phyloP scores from a whole-genome alignment of 53 echinoderm and acorn worm genomes.

The Actinopyga echinites region DNA sequence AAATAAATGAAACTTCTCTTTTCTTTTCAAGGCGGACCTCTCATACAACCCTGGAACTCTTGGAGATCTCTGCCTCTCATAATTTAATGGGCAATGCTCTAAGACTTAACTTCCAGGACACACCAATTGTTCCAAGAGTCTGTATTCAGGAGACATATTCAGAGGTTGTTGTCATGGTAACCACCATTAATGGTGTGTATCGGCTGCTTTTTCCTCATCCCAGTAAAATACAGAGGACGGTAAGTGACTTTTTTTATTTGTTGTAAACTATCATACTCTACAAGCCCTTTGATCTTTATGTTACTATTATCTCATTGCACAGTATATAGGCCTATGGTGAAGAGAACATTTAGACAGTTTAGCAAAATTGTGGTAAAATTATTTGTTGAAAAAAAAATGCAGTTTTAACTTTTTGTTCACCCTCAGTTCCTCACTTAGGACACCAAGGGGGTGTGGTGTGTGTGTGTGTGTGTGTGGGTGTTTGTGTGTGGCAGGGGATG shows the following conservation, averaged over 20 bases:
- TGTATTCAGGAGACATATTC: constrained; percentile 87
- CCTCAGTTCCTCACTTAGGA: no score
- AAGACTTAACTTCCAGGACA: constrained; percentile 78
- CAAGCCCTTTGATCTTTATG: background rate
- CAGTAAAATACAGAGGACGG: constrained; percentile 71
- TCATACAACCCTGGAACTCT: constrained; percentile 75
- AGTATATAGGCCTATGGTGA: no score
- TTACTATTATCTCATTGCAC: no score
- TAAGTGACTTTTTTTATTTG: constrained; percentile 6
- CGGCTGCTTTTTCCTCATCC: constrained; percentile 86
- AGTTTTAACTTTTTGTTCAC: no score
- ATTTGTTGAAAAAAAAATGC: no score
- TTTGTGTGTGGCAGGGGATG: no score
- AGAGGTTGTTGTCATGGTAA: constrained; percentile 81
- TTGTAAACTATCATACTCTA: background rate
- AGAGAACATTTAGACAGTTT: no score
- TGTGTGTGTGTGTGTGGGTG: no score
- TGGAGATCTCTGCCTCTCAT: constrained; percentile 81
- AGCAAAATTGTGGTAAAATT: no score
- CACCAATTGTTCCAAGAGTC: constrained; percentile 78
- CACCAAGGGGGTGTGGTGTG: no score
- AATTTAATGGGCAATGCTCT: constrained; percentile 85
- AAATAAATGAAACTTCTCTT: no score
- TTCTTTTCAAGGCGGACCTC: constrained; percentile 66
- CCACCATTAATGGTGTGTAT: constrained; percentile 84